phyloP scores from a whole-genome alignment of 2,797 vertebrate genomes.

The Parauchenoglanis ngamensis region DNA sequence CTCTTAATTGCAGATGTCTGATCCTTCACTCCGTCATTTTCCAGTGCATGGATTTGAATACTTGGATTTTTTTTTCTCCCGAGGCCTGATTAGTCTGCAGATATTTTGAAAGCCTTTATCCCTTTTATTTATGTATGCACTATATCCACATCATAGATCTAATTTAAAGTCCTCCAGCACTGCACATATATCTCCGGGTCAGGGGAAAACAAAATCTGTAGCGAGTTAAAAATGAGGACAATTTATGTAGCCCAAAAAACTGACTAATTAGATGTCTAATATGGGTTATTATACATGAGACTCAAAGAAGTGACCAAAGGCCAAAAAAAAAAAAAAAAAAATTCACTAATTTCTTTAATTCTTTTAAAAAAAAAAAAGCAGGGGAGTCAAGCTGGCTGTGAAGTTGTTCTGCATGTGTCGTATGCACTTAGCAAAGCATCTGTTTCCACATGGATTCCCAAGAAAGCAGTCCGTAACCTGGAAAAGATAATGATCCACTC shows the following conservation, averaged over 20 bases:
- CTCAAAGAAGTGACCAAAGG: not conserved
- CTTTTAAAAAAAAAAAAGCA: not conserved
- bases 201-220: not conserved
- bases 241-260: conserved; percentile 3
- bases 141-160: conserved; percentile 1
- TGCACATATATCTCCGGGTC: not conserved
- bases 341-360: not conserved
- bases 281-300: conserved; percentile 14
- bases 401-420: not conserved
- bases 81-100: conserved; percentile 6
- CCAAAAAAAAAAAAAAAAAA: not conserved
- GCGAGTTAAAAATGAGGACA: conserved; percentile 15
- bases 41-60: not conserved
- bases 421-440: conserved; percentile 7
- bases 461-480: conserved; percentile 42
- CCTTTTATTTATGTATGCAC: conserved; percentile 16
- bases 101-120: conserved; percentile 1
- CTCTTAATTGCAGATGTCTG: conserved; percentile 34
- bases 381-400: too few relatives aligned
- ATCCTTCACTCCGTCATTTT: conserved; percentile 3
- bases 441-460: conserved; percentile 40
- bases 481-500: conserved; percentile 54
- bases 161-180: not conserved
- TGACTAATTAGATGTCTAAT: conserved; percentile 13
- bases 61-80: conserved; percentile 4